Evolutionary conservation across 1,140 invertebrate species (phyloP).

Genomic region (Zaprionus vittiger): DNA sequence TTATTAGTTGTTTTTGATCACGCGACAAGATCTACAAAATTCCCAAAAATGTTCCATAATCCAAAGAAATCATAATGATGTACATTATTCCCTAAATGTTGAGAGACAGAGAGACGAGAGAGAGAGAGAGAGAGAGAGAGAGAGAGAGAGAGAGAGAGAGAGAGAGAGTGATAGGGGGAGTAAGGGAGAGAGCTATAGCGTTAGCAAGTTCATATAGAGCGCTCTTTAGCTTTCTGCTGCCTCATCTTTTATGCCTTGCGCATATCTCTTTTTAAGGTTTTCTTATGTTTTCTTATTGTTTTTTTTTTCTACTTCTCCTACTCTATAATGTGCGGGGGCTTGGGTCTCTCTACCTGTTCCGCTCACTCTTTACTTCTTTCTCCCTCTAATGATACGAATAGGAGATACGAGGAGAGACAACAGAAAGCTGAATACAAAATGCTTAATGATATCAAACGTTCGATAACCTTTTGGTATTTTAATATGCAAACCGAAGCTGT

Average conservation of each 20-base stretch:
- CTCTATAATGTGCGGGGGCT: constrained; percentile 38
- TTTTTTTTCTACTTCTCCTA: neutral
- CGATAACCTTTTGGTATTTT: constrained; percentile 81
- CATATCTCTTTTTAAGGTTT: constrained; percentile 42
- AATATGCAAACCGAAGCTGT: constrained; percentile 73
- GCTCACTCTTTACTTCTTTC: neutral
- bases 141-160: neutral
- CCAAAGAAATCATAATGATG: constrained; percentile 12
- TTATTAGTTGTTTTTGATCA: constrained; percentile 59
- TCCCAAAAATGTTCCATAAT: constrained; percentile 28
- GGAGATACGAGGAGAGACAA: constrained; percentile 12
- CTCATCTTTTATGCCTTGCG: constrained; percentile 70
- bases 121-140: neutral
- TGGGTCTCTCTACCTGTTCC: neutral
- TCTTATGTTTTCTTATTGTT: constrained; percentile 9
- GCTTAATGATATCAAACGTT: constrained; percentile 83
- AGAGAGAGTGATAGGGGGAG: neutral
- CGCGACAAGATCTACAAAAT: constrained; percentile 59
- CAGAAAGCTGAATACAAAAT: constrained; percentile 65
- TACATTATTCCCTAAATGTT: neutral
- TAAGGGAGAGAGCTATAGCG: constrained; percentile 4
- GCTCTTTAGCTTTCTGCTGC: constrained; percentile 62
- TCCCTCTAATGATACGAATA: constrained; percentile 44
- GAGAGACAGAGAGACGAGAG: too few relatives aligned
- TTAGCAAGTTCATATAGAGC: constrained; percentile 26